A percentile compares a stretch with the other conserved stretches of the same genome.
These are phyloP conservation scores for Bombylius major DNA, from an alignment of 2,888 invertebrate species.

Conservation along the genomic window DNA sequence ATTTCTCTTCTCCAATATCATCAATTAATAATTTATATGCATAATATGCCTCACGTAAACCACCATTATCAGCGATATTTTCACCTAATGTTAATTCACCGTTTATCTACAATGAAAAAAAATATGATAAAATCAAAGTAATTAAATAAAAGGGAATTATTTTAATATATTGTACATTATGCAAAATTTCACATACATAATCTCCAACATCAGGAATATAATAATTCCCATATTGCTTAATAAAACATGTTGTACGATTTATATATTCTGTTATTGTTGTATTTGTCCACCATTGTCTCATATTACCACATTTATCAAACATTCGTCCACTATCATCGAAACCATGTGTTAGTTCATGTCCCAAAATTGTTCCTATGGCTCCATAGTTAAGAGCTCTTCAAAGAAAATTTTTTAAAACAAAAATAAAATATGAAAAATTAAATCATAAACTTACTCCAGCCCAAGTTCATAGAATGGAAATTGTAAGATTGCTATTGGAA, in stretches of 20 bases:
- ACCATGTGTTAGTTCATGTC: conserved; percentile 59
- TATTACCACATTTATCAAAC: conserved; percentile 74
- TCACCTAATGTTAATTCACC: conserved; percentile 66
- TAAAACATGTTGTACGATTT: conserved; percentile 67
- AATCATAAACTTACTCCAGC: conserved; percentile 53
- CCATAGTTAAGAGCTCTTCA: conserved; percentile 69
- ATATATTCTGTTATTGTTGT: conserved; percentile 61
- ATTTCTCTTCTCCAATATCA: conserved; percentile 45
- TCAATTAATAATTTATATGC: conserved; percentile 51
- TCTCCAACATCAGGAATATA: conserved; percentile 49
- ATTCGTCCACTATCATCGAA: conserved; percentile 48
- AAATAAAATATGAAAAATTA: not conserved
- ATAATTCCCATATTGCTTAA: conserved; percentile 66
- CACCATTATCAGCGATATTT: conserved; percentile 77
- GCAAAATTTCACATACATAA: conserved; percentile 39
- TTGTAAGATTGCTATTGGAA: conserved; percentile 72
- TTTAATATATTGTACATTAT: not conserved
- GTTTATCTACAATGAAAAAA: conserved; percentile 45
- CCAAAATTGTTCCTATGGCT: conserved; percentile 63
- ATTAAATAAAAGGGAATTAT: too few species aligned
- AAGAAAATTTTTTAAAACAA: not conserved
- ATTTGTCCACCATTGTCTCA: conserved; percentile 84
- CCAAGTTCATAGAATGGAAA: conserved; percentile 76
- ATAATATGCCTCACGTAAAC: conserved; percentile 56
- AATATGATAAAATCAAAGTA: not conserved